phyloP scores from a whole-genome alignment of 2,888 invertebrate genomes.

The Drosophila robusta region DNA sequence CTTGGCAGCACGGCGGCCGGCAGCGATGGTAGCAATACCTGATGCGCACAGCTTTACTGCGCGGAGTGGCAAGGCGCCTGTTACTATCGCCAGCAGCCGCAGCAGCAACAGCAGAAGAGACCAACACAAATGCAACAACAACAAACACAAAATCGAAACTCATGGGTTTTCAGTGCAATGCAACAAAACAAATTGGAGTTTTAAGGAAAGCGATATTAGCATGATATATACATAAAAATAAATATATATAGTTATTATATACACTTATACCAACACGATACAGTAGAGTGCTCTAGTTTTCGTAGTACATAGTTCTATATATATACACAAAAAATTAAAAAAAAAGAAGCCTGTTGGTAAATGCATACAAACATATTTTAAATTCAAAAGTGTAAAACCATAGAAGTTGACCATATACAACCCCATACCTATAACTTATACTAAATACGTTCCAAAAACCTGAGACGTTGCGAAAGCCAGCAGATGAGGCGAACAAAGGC shows the following conservation, averaged over 20 bases:
- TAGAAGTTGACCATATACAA: slow-evolving; percentile 39
- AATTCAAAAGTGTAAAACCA: slow-evolving; percentile 26
- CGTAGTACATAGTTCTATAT: slow-evolving; percentile 56
- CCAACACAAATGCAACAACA: slow-evolving; percentile 48
- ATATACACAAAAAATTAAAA: slow-evolving; percentile 37
- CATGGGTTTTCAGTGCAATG: slow-evolving; percentile 74
- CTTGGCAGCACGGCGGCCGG: slow-evolving; percentile 40
- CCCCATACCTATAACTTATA: slow-evolving; percentile 25
- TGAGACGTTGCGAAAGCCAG: slow-evolving; percentile 22
- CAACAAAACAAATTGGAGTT: slow-evolving; percentile 69
- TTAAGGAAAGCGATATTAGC: slow-evolving; percentile 52
- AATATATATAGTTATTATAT: slow-evolving; percentile 38
- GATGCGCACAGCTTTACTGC: slow-evolving; percentile 71
- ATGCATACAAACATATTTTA: slow-evolving; percentile 48
- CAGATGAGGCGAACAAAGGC: slow-evolving; percentile 14
- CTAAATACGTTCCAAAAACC: slow-evolving; percentile 37
- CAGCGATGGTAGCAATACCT: slow-evolving; percentile 66
- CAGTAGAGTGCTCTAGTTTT: slow-evolving; percentile 66
- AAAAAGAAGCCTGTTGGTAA: slow-evolving; percentile 54
- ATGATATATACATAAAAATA: slow-evolving; percentile 22
- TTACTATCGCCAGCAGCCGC: slow-evolving; percentile 61
- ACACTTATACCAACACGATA: slow-evolving; percentile 15
- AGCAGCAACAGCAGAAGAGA: slow-evolving; percentile 51
- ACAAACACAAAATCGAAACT: slow-evolving; percentile 67
- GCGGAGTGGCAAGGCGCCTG: slow-evolving; percentile 69